phyloP scores from a whole-genome alignment of 2,888 invertebrate genomes.

The Andrena marginata region DNA sequence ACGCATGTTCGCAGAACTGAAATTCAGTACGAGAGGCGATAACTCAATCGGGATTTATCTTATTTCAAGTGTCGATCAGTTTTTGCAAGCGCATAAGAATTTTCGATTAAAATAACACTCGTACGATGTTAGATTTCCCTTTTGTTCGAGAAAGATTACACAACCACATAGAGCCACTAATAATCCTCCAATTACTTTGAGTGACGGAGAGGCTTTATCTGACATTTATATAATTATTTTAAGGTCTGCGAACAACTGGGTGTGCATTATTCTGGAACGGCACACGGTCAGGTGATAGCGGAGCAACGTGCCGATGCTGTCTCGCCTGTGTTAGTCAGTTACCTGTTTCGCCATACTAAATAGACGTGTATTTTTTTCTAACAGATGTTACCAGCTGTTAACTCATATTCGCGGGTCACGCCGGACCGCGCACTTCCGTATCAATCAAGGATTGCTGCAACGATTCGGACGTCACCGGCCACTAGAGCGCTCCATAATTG shows the following conservation, averaged over 20 bases:
- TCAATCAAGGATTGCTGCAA: slow-evolving; percentile 3
- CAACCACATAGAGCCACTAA: too few relatives aligned
- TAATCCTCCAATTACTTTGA: too few relatives aligned
- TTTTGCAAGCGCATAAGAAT: too few relatives aligned
- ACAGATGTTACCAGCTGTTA: slow-evolving; percentile 15
- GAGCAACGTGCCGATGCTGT: not conserved
- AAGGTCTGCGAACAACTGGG: not conserved
- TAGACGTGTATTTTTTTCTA: not conserved
- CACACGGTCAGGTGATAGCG: not conserved
- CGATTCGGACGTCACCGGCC: not conserved
- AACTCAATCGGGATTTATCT: not conserved
- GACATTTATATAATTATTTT: not conserved
- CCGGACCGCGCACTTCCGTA: not conserved
- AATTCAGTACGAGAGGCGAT: not conserved
- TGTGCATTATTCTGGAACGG: not conserved
- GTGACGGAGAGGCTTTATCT: too few relatives aligned
- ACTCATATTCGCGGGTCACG: not conserved
- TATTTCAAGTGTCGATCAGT: too few relatives aligned
- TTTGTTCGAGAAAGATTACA: too few relatives aligned
- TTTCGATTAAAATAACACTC: too few relatives aligned
- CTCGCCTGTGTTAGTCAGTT: not conserved
- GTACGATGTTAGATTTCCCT: too few relatives aligned
- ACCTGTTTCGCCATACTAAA: not conserved
- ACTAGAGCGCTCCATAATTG: not conserved
- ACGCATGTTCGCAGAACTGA: not conserved